Conservation (phyloP, 2,888 invertebrate genomes). For the Ramazzottius varieornatus region DNA sequence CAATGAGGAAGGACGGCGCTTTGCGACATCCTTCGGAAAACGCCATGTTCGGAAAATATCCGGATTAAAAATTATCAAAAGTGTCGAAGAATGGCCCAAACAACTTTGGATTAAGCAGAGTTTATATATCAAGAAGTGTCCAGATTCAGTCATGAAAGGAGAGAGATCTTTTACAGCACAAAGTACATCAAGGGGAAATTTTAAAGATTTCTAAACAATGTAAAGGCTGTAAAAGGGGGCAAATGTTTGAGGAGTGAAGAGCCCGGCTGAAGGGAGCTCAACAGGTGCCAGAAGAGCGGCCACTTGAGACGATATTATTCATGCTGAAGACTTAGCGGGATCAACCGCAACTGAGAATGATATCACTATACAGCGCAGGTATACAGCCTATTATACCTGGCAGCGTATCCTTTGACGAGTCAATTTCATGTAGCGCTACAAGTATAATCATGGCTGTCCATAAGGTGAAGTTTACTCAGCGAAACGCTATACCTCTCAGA, state of each 20-base stretch:
- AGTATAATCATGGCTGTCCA: background rate
- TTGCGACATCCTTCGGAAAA: no score
- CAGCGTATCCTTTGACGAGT: background rate
- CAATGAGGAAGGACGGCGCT: no score
- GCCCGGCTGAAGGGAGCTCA: no score
- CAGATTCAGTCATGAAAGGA: background rate
- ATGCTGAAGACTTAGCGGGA: background rate
- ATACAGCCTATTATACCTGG: background rate
- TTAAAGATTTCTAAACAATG: background rate
- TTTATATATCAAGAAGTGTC: no score
- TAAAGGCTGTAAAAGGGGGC: background rate
- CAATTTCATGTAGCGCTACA: constrained; percentile 1
- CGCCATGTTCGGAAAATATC: no score
- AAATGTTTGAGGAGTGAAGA: no score
- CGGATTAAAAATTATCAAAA: no score
- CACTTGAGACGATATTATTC: background rate
- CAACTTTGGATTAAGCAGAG: no score
- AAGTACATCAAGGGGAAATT: background rate
- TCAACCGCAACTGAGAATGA: background rate
- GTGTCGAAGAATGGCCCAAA: no score
- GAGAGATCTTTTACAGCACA: background rate
- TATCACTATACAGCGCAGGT: background rate
- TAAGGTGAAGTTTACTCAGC: background rate
- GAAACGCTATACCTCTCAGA: background rate
- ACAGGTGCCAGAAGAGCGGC: constrained; percentile 3